Evolutionary conservation across 2,797 vertebrate species (phyloP), one percentile per base, ranked within the genome.

Genomic region (Parauchenoglanis punctatus): DNA sequence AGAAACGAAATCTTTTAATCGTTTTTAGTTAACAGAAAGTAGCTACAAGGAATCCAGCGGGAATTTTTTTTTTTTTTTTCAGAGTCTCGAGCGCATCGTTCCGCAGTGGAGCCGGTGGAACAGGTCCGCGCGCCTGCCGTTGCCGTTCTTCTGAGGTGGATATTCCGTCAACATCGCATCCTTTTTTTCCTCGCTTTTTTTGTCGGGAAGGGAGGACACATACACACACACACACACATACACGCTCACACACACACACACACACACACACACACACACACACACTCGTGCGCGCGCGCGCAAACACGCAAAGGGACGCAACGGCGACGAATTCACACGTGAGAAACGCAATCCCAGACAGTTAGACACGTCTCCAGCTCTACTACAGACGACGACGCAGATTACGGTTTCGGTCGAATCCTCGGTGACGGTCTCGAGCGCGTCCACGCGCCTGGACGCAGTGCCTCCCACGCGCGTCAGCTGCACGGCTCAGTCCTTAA

Each of bases 91-190:
- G 91, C 91, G 94, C 84, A 12, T 67, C 94, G 93, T 93, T 94
- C 94, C 93, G 95, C 95, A 95, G 94, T 94, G 94, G 92, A 92
- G 93, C 87, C 95, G 89, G 93, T 94, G 95, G 95, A 94, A 88
- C 94, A 94, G 95, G 95, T 92, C 94, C 92, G 92, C 92, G 94
- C 91, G 91, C 81, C 91, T 85, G 25, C 81, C 59, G 80, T 65
- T n/a, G 40, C 83, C 44, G 35, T 20, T 58, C 92, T 91, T 89
- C 92, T 70, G 49, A 80, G 59, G n/a, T 70, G 85, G 85, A 76
- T 70, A 90, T 72, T 91, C 88, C 85, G 75, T 87, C 86, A 89
- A 81, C 67, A 85, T 83, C 58, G 28, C 89, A 73, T 81, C 8
- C 10, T 52, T 15, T 28, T 15, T 82, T 61, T 67, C 61, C 80